These are phyloP conservation scores for Malacoctenus gilli DNA, from an alignment of 2,797 vertebrate genomes.

Conservation along the genomic window DNA sequence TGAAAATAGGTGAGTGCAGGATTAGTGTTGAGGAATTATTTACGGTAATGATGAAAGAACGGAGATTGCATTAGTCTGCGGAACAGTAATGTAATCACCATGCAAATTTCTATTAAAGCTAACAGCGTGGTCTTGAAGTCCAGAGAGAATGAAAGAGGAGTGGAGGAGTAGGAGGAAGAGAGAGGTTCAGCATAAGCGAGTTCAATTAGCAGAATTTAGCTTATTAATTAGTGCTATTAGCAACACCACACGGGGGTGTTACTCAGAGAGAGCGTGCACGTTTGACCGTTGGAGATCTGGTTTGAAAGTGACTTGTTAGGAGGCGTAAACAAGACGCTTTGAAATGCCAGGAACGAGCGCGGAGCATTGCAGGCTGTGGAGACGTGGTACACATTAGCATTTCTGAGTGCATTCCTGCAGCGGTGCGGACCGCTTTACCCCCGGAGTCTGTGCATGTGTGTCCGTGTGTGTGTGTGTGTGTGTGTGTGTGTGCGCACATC, in stretches of 20 bases:
- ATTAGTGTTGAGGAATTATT: constrained; percentile 57
- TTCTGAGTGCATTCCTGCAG: constrained; percentile 63
- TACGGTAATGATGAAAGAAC: constrained; percentile 49
- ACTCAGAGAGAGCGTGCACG: constrained; percentile 40
- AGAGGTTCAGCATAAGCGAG: constrained; percentile 68
- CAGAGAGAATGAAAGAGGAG: constrained; percentile 60
- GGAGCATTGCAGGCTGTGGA: too few species aligned
- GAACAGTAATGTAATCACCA: constrained; percentile 62
- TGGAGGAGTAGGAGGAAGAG: constrained; percentile 55
- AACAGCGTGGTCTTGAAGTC: constrained; percentile 57
- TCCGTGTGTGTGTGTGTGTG: constrained; percentile 10
- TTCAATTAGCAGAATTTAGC: constrained; percentile 82
- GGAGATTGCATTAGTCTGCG: constrained; percentile 46
- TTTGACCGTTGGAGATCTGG: constrained; percentile 62
- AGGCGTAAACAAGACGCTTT: constrained; percentile 60
- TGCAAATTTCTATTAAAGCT: constrained; percentile 64
- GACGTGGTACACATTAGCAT: constrained; percentile 74
- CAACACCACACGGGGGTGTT: constrained; percentile 62
- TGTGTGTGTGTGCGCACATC: too few species aligned
- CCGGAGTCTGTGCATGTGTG: constrained; percentile 7
- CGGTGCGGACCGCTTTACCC: constrained; percentile 26
- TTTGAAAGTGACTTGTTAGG: constrained; percentile 68
- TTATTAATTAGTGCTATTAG: constrained; percentile 80
- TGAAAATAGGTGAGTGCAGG: constrained; percentile 45
- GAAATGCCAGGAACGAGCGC: constrained; percentile 47